Conservation (phyloP, 2,888 invertebrate genomes). For the Drosophila nr. fundita region DNA sequence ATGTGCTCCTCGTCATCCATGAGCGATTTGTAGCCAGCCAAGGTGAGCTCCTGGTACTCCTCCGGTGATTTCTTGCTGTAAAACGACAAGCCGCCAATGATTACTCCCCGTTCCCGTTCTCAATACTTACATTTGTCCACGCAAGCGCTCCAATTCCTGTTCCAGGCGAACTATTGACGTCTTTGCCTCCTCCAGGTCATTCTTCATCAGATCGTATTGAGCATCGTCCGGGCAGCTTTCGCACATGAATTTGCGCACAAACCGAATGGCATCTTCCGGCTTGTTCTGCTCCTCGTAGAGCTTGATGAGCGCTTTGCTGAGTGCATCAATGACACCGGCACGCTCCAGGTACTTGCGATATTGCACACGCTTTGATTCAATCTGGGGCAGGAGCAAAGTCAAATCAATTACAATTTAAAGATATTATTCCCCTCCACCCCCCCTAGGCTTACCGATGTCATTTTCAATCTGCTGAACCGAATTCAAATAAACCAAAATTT, state of each 20-base stretch:
- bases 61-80: slow-evolving; percentile 83
- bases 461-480: slow-evolving; percentile 44
- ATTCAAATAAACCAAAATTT: slow-evolving; percentile 45
- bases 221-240: slow-evolving; percentile 84
- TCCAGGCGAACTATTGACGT: slow-evolving; percentile 79
- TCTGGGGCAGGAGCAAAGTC: slow-evolving; percentile 55
- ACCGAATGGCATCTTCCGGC: slow-evolving; percentile 84
- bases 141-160: slow-evolving; percentile 81
- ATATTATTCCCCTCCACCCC: slow-evolving; percentile 1
- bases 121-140: slow-evolving; percentile 82
- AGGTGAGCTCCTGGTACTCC: slow-evolving; percentile 85
- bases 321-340: slow-evolving; percentile 84
- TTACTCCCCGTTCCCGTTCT: not conserved
- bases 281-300: slow-evolving; percentile 85
- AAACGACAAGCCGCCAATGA: not conserved
- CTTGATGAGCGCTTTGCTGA: slow-evolving; percentile 84
- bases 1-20: slow-evolving; percentile 86
- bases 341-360: slow-evolving; percentile 84
- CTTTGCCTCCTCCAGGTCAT: slow-evolving; percentile 81
- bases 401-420: not conserved
- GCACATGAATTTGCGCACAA: slow-evolving; percentile 84
- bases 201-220: slow-evolving; percentile 81
- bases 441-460: slow-evolving; percentile 79
- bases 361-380: slow-evolving; percentile 85
- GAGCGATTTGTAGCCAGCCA: slow-evolving; percentile 86